phyloP scores from a whole-genome alignment of 2,113 vertebrate species.

The Neogale vison region DNA sequence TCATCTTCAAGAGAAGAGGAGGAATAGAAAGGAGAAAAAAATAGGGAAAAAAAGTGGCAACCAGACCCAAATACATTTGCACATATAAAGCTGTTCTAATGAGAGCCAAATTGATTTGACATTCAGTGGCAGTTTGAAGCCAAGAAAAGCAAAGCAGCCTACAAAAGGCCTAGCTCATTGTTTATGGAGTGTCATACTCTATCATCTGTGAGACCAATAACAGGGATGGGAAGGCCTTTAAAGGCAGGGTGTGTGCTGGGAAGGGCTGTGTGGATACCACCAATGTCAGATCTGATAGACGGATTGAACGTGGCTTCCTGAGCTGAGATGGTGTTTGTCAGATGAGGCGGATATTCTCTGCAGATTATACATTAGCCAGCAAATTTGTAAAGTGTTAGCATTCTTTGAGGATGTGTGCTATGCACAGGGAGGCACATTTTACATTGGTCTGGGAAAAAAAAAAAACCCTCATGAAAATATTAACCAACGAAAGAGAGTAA shows the following conservation, averaged over 20 bases:
- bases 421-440: slow-evolving; percentile 54
- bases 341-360: slow-evolving; percentile 84
- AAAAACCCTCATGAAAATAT: slow-evolving; percentile 42
- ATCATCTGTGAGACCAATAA: slow-evolving; percentile 95
- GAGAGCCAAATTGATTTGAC: slow-evolving; percentile 97
- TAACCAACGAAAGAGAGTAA: slow-evolving; percentile 58
- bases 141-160: slow-evolving; percentile 91
- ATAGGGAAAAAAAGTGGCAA: slow-evolving; percentile 83
- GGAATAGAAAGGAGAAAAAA: slow-evolving; percentile 76
- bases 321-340: slow-evolving; percentile 87
- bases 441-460: background rate
- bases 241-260: slow-evolving; percentile 87
- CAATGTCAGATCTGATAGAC: slow-evolving; percentile 93
- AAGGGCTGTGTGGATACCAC: slow-evolving; percentile 88
- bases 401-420: slow-evolving; percentile 73
- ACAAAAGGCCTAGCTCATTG: slow-evolving; percentile 95
- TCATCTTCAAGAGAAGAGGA: slow-evolving; percentile 83
- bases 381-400: slow-evolving; percentile 77
- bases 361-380: slow-evolving; percentile 86
- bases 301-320: slow-evolving; percentile 89
- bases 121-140: slow-evolving; percentile 91
- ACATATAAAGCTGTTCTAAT: slow-evolving; percentile 94
- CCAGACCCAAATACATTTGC: slow-evolving; percentile 90
- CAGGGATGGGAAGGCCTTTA: slow-evolving; percentile 93
- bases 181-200: slow-evolving; percentile 98